These are phyloP conservation scores for Thyatira batis DNA, from an alignment of 2,888 invertebrate genomes.

Conservation along the genomic window DNA sequence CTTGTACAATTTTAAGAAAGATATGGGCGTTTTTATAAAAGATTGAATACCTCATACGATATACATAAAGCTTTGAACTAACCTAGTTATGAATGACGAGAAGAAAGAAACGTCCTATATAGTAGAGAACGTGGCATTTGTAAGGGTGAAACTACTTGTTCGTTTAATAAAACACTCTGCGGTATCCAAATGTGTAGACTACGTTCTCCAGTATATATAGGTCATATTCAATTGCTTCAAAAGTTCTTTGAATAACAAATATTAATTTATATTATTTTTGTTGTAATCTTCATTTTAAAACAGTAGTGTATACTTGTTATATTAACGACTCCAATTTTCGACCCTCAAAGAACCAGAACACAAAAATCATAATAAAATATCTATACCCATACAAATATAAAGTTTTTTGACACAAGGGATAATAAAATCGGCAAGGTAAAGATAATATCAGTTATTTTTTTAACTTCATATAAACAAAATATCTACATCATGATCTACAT, in stretches of 20 bases:
- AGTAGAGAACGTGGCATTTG: conserved; percentile 21
- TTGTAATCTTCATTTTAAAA: too few species aligned
- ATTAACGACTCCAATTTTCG: too few species aligned
- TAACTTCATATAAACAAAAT: too few species aligned
- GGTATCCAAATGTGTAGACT: conserved; percentile 24
- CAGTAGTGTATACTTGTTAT: too few species aligned
- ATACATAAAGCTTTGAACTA: conserved; percentile 6
- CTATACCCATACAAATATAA: too few species aligned
- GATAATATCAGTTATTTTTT: too few species aligned
- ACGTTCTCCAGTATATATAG: conserved; percentile 27
- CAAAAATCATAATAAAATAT: too few species aligned
- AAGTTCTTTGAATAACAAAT: conserved; percentile 11
- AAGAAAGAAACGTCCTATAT: conserved; percentile 13
- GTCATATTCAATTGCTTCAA: conserved; percentile 37
- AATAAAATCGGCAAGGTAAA: too few species aligned
- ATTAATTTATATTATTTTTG: not conserved
- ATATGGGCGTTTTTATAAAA: not conserved
- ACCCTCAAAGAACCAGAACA: too few species aligned
- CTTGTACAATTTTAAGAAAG: too few species aligned
- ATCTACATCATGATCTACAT: too few species aligned
- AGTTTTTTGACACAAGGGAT: too few species aligned
- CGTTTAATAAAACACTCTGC: conserved; percentile 12
- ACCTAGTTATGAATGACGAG: conserved; percentile 21
- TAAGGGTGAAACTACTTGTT: conserved; percentile 18
- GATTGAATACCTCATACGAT: not conserved